Base-by-base conservation (phyloP, 2,797 vertebrate species). In the Amniataba percoides region DNA sequence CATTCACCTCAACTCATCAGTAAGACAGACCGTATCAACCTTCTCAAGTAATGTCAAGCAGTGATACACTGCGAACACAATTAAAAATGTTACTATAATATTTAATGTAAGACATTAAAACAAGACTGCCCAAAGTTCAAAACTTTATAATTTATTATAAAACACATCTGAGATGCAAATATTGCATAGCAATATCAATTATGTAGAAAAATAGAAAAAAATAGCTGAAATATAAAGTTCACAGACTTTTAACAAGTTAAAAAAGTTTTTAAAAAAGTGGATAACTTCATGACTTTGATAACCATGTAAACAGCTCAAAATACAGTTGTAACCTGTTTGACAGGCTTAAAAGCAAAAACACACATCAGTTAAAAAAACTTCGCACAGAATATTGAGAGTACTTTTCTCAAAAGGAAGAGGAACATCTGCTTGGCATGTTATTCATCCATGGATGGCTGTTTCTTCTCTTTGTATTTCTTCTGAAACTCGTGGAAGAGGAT, bases 401-500 rank as follows among this genome's bases (percentile, higher is more conserved):
- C 27, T 27, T 27, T 27, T 27, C 27, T 27, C 27, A 27, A 27
- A 27, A 27, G 27, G 27, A 27, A 27, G 27, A 2, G 48, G 23
- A 27, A 25, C 43, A 0, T 18, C n/a, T 18, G 25, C n/a, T 18
- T 2, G n/a, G 43, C 7, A 2, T 21, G 9, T 63, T 53, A 85
- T 71, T 80, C 13, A 46, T 81, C 63, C 3, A 7, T 16, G 0
- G 43, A 19, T 23, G n/a, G 31, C 10, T 60, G 67, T 3, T 10
- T 78, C 64, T 18, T 91, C 57, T 91, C 51, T 4, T 31, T 87
- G 82, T 86, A 93, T 78, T 81, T 93, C 83, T 82, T 92, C 78
- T 87, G 88, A 80, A 89, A 95, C 51, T 88, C 71, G 0, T 85
- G 78, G 53, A 94, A 93, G 57, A 89, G n/a, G 19, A 46, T 40